Evolutionary conservation across 1,140 invertebrate genomes (phyloP), one percentile per base, ranked within the genome.

Genomic region (Propsilocerus akamusi): DNA sequence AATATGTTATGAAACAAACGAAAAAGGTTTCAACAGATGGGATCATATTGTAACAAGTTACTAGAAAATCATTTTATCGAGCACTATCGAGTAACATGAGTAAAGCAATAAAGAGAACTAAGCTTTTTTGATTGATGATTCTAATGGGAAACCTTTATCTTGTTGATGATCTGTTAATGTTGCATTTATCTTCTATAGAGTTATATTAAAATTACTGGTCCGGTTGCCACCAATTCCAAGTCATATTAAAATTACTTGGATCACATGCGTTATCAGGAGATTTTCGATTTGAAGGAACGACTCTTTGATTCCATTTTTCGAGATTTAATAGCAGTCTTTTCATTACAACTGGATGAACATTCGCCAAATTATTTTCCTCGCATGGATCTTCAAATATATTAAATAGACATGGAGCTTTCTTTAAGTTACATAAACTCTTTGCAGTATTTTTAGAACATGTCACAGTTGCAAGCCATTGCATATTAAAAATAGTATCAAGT

Each of bases 321-420:
- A 80, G 52, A 11, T 61, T 50, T 14, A 65, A 55, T 56, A 75
- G 58, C 23, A 84, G 51, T 10, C 57, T 59, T 0, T 60, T 48
- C 3, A 76, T 32, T 2, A 75, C 58, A 11, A 62, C 47, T 3
- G 72, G 72, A 14, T 64, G 47, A 0, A 56, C 41, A 1, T 58
- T 49, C 5, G 76, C 76, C 22, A 89, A 58, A 66, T 89, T 86
- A 22, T 75, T 67, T 49, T 64, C 73, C 61, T 89, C 86, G 57
- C 86, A 89, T 0, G 86, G 86, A 67, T 89, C 86, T 17, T 71
- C 63, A 6, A 63, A 63, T 25, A 89, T 68, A 56, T 89, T 76
- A 60, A 80, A 90, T 1, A 89, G 62, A 58, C 86, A 89, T 3
- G 81, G 75, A 4, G 68, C 59, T 50, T 64, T 52, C 0, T 68